These are phyloP conservation scores for Ceratitis capitata DNA, from an alignment of 1,140 invertebrate species.

Conservation along the genomic window DNA sequence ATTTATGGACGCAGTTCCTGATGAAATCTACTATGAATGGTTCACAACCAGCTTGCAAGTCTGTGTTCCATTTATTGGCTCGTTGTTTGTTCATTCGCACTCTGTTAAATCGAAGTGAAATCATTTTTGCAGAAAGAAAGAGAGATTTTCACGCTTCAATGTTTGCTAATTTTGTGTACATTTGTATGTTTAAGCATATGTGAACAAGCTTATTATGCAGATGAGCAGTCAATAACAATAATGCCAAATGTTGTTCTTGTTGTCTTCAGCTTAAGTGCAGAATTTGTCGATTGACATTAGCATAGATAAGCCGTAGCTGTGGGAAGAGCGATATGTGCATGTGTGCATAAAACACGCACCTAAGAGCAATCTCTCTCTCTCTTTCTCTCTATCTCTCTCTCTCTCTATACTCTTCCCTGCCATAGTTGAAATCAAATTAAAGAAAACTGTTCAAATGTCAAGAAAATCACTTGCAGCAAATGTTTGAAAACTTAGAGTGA, in stretches of 20 bases:
- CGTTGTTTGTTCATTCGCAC: not conserved
- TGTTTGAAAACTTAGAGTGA: too few species aligned
- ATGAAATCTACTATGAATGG: too few species aligned
- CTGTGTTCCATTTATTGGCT: not conserved
- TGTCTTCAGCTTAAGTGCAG: not conserved
- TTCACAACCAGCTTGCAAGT: too few species aligned
- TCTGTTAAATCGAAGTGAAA: not conserved
- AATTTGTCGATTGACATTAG: not conserved
- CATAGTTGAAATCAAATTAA: too few species aligned
- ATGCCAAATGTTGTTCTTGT: not conserved
- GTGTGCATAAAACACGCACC: too few species aligned
- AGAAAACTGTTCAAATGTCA: not conserved
- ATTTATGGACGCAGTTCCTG: too few species aligned
- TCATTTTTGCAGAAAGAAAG: not conserved
- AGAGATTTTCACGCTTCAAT: not conserved
- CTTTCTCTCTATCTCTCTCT: too few species aligned
- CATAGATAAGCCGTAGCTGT: not conserved
- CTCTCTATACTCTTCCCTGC: too few species aligned
- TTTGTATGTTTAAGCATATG: too few species aligned
- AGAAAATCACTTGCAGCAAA: not conserved
- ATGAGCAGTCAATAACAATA: not conserved
- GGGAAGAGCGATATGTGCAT: not conserved
- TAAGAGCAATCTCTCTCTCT: too few species aligned
- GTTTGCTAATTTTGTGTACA: not conserved
- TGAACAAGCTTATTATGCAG: not conserved